Conservation (phyloP, 2,888 invertebrate genomes). For the Drosophila mayaguana region DNA sequence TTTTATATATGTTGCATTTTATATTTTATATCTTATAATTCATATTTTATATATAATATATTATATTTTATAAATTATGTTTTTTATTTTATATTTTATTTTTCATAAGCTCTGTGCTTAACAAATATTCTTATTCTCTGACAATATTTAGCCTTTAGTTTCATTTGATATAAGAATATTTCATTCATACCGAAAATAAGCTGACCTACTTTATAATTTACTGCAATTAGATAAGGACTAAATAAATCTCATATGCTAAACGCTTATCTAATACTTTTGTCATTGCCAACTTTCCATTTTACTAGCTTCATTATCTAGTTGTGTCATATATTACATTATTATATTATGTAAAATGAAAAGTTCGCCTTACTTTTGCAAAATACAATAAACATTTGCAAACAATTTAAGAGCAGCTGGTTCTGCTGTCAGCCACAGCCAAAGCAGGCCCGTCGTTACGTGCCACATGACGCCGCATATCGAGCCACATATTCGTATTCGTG, state of each 20-base stretch:
- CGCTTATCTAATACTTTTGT: background rate
- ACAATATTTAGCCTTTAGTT: background rate
- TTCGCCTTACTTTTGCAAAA: constrained; percentile 31
- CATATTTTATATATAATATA: background rate
- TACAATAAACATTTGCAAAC: constrained; percentile 24
- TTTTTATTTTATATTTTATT: background rate
- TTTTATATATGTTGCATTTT: background rate
- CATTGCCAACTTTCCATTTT: constrained; percentile 2
- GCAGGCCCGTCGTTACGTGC: constrained; percentile 38
- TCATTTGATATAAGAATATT: background rate
- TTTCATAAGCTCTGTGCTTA: background rate
- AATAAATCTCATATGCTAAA: constrained; percentile 3
- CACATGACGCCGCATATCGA: constrained; percentile 38
- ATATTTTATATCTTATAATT: too few relatives aligned
- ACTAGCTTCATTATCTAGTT: constrained; percentile 7
- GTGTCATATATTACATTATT: constrained; percentile 11
- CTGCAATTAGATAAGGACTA: background rate
- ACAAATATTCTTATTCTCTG: background rate
- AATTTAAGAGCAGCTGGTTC: constrained; percentile 33
- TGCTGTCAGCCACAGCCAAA: constrained; percentile 15
- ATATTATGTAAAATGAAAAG: constrained; percentile 35
- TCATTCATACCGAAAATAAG: background rate
- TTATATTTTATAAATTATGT: background rate
- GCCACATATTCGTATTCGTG: constrained; percentile 37
- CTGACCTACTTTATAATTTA: constrained; percentile 4